Percentiles rank a stretch among this genome's conserved stretches.
Conservation (phyloP, 2,888 invertebrate genomes). For the Leptopterna dolabrata region DNA sequence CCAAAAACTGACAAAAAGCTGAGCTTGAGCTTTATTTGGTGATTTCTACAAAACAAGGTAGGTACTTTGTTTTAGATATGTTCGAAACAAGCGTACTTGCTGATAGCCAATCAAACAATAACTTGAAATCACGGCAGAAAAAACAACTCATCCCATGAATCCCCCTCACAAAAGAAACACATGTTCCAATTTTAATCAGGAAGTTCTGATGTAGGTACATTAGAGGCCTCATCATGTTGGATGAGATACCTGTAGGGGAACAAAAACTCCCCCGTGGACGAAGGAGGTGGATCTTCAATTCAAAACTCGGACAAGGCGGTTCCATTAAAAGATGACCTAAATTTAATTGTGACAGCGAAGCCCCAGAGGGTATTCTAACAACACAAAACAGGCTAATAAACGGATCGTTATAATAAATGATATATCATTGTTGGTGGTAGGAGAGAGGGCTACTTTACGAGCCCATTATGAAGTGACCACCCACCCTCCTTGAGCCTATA, state of each 20-base stretch:
- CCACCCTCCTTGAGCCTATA: background rate
- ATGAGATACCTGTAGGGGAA: background rate
- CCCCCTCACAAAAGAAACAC: too few species aligned
- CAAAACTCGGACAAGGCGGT: slow-evolving; percentile 23
- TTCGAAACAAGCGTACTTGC: too few species aligned
- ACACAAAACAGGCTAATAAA: slow-evolving; percentile 47
- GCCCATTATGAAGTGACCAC: slow-evolving; percentile 36
- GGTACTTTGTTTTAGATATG: too few species aligned
- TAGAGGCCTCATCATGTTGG: background rate
- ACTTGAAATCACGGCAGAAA: too few species aligned
- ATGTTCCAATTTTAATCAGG: background rate
- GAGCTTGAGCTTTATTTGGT: too few species aligned
- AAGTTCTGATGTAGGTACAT: background rate
- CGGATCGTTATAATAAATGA: slow-evolving; percentile 41
- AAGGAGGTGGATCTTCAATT: background rate
- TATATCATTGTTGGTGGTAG: slow-evolving; percentile 22
- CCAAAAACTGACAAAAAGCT: too few species aligned
- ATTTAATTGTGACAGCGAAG: slow-evolving; percentile 42
- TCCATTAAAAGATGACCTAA: slow-evolving; percentile 38
- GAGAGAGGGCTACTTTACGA: slow-evolving; percentile 27
- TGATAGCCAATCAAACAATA: too few species aligned
- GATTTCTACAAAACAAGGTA: too few species aligned
- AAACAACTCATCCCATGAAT: too few species aligned
- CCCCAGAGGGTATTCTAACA: background rate
- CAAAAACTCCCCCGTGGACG: background rate